Base-by-base conservation (phyloP, 2,888 invertebrate genomes). In the Philonicus albiceps region DNA sequence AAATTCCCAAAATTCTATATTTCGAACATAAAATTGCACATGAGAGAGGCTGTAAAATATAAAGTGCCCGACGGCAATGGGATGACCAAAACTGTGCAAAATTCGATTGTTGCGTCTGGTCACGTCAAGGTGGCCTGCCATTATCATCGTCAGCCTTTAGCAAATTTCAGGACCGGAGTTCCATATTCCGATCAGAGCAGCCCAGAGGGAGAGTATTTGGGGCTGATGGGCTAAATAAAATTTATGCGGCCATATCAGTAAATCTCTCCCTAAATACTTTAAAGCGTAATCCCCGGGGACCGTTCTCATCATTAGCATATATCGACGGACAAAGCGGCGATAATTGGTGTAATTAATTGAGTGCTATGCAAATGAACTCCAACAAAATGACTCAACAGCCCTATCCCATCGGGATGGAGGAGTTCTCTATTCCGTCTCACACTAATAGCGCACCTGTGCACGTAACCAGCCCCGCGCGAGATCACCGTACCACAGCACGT, bases 311-410 rank as follows among this genome's bases (percentile, higher is more conserved):
- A 81, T 81, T 81, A 81, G 64, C 81, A 81, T 81, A 81, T 81
- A 81, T 81, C 81, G 81, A 81, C 75, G 85, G 53, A 85, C 85
- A 75, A 85, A 85, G 85, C 75, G 75, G 31, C 53, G 75, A 85
- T 85, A 85, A 85, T 85, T 85, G 75, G 85, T 53, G 75, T 85
- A 85, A 85, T 85, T 85, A 85, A 85, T 85, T 85, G 75, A 85
- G 84, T 73, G 75, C 53, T 85, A 85, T 85, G 85, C 85, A 85
- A 85, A 85, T 85, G 85, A 85, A 85, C 27, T 53, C 53, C 85
- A 73, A 7, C 49, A 49, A 53, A 75, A 85, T 34, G 75, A 85
- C 75, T 85, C 49, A 43, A 84, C 74, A 31, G 49, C 75, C 43
- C 81, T 34, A 37, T 81, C 81, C 81, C 13, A 34, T 34, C 34